A percentile compares a stretch with the other conserved stretches of the same genome.
Conservation (phyloP, 2,113 vertebrate species). For the Passer domesticus region DNA sequence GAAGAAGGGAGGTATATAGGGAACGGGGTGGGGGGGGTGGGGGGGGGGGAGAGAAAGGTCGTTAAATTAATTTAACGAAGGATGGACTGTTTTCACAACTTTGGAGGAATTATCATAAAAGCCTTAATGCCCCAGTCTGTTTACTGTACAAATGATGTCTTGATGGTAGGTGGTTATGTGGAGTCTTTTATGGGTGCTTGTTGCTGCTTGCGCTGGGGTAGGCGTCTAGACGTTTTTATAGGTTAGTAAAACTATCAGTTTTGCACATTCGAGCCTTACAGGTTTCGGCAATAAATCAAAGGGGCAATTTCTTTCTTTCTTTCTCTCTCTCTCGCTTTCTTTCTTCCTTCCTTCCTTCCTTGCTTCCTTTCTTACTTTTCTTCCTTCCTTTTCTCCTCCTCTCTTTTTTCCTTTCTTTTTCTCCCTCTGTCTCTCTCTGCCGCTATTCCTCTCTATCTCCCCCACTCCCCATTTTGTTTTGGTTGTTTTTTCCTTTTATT, state of each 20-base stretch:
- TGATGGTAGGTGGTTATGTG: constrained; percentile 81
- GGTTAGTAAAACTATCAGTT: constrained; percentile 99
- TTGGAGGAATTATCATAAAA: constrained; percentile 82
- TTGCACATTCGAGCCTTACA: constrained; percentile 95
- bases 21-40: constrained; percentile 34
- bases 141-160: constrained; percentile 78
- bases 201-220: constrained; percentile 84
- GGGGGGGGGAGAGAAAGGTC: constrained; percentile 52
- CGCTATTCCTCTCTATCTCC: not conserved
- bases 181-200: constrained; percentile 82
- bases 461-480: not conserved
- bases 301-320: constrained; percentile 82
- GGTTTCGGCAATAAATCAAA: constrained; percentile 95
- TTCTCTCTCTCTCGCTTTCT: not conserved
- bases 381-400: not conserved
- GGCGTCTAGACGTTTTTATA: constrained; percentile 98
- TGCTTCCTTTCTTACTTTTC: fast-evolving
- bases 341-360: fast-evolving
- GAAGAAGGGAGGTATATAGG: constrained; percentile 63
- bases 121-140: constrained; percentile 73
- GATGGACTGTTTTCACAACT: constrained; percentile 77
- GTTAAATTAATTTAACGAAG: constrained; percentile 81
- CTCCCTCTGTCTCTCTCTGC: constrained; percentile 28
- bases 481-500: not conserved
- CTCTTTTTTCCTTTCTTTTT: not conserved